A percentile compares a stretch with the other conserved stretches of the same genome.
Evolutionary conservation across 2,113 vertebrate genomes (phyloP).

Genomic region (Potamarius usumacintae): DNA sequence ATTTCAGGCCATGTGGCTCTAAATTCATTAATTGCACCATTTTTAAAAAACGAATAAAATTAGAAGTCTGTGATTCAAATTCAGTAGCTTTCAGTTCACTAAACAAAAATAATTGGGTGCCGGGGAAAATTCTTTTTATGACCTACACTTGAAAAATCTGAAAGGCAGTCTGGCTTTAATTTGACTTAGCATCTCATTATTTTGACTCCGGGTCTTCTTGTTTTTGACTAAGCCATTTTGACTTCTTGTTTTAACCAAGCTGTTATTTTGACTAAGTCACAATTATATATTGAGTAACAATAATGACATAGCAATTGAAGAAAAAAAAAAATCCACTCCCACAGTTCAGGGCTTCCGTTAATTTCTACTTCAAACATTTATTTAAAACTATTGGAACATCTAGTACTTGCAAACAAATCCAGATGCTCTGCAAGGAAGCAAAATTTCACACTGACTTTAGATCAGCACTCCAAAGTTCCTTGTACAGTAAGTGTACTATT

Average conservation of each 20-base stretch:
- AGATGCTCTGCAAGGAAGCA: neutral
- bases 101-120: no score
- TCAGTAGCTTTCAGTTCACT: no score
- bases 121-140: no score
- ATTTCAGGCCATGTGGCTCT: no score
- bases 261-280: neutral
- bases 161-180: no score
- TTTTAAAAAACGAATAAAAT: no score
- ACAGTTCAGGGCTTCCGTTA: neutral
- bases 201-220: neutral
- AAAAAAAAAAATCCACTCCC: neutral
- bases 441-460: neutral
- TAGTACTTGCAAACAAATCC: neutral
- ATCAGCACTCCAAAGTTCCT: neutral
- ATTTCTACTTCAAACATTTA: neutral
- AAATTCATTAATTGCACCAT: no score
- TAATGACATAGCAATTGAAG: neutral
- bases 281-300: neutral
- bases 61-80: no score
- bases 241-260: neutral
- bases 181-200: neutral
- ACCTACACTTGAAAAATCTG: no score
- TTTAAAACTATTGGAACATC: neutral
- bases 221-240: no score
- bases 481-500: neutral